A percentile compares a stretch with the other conserved stretches of the same genome.
Evolutionary conservation across 2,888 invertebrate species (phyloP).

Genomic region (Phengaris alcon): DNA sequence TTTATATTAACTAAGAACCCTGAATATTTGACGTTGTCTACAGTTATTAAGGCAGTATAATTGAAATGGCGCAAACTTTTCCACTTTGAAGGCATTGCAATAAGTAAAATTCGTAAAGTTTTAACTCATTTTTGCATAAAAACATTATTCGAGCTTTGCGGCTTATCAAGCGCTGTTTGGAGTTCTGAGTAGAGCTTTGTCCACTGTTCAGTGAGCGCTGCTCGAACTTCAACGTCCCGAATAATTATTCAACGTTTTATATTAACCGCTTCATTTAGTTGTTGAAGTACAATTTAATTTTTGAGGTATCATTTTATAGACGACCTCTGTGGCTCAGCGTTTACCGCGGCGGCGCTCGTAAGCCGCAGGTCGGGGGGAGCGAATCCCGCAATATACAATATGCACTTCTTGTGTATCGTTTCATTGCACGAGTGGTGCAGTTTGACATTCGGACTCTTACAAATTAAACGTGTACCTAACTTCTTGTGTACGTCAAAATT

Average conservation of each 20-base stretch:
- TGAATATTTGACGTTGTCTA: background rate
- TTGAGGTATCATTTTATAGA: background rate
- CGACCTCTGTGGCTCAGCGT: no score
- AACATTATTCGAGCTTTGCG: background rate
- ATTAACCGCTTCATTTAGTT: background rate
- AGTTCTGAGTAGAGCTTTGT: conserved; percentile 9
- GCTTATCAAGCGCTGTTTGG: conserved; percentile 8
- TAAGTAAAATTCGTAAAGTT: conserved; percentile 1
- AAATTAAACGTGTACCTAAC: no score
- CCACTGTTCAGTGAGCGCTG: conserved; percentile 12
- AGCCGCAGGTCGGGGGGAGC: no score
- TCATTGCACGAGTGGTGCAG: no score
- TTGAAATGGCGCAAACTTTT: background rate
- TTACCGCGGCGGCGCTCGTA: no score
- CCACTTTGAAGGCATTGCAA: conserved; percentile 10
- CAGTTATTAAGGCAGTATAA: conserved; percentile 19
- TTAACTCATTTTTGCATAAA: conserved; percentile 22
- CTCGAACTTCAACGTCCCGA: background rate
- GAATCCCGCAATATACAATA: no score
- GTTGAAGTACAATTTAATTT: background rate
- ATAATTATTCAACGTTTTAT: conserved; percentile 8
- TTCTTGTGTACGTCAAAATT: no score
- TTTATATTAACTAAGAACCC: no score
- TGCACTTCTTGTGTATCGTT: no score
- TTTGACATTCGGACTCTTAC: no score